phyloP scores from a whole-genome alignment of 2,888 invertebrate species.

The Ferdinandea cuprea region DNA sequence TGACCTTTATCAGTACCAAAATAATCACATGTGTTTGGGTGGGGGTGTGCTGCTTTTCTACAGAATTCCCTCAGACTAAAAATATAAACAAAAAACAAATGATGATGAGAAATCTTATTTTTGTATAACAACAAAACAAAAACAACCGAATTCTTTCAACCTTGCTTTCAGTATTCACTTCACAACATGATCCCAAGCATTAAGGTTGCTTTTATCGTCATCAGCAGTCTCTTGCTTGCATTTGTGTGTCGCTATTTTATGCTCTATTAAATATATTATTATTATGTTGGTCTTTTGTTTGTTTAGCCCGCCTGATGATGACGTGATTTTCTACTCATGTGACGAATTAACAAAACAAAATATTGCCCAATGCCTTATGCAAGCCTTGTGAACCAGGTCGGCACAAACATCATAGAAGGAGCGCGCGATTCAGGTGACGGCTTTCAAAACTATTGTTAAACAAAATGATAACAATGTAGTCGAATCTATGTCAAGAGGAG shows the following conservation, averaged over 20 bases:
- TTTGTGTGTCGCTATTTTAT: conserved; percentile 7
- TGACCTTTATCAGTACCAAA: conserved; percentile 41
- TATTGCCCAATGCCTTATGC: conserved; percentile 3
- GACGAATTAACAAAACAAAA: not conserved
- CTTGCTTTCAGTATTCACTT: conserved; percentile 43
- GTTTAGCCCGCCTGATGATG: conserved; percentile 23
- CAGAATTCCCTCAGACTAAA: conserved; percentile 11
- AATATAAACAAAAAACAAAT: conserved; percentile 6
- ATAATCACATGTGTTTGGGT: not conserved
- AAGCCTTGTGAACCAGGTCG: conserved; percentile 21
- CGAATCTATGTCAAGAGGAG: conserved; percentile 66
- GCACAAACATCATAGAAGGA: not conserved
- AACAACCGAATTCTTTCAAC: conserved; percentile 37
- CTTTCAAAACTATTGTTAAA: not conserved
- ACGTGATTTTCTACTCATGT: conserved; percentile 21
- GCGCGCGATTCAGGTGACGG: not conserved
- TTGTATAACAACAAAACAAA: conserved; percentile 11
- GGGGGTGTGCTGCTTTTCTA: not conserved
- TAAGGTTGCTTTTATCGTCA: conserved; percentile 45
- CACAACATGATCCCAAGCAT: conserved; percentile 34
- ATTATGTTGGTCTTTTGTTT: not conserved
- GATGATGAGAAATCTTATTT: not conserved
- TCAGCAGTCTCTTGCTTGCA: conserved; percentile 6
- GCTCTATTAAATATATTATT: not conserved
- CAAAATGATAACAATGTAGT: conserved; percentile 26